These are phyloP conservation scores for Dicycla oo DNA, from an alignment of 2,888 invertebrate genomes.

Conservation along the genomic window DNA sequence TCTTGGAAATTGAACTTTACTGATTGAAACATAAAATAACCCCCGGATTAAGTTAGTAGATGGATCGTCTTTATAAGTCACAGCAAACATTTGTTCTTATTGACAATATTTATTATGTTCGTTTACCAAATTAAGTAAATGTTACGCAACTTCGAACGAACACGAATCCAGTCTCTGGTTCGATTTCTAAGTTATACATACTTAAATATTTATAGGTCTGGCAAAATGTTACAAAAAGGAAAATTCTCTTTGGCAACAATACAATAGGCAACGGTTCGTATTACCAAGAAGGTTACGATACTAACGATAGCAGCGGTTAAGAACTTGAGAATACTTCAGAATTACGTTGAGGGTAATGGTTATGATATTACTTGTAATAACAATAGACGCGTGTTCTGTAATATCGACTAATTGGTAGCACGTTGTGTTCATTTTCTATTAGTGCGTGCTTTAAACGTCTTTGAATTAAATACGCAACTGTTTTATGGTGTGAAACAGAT, in stretches of 20 bases:
- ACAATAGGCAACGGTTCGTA: conserved; percentile 33
- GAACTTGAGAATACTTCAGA: conserved; percentile 43
- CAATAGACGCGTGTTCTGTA: conserved; percentile 34
- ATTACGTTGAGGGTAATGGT: conserved; percentile 21
- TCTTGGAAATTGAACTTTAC: too few relatives aligned
- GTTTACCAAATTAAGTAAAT: conserved; percentile 24
- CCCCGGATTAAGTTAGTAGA: background rate
- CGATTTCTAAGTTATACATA: conserved; percentile 21
- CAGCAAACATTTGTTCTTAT: conserved; percentile 12
- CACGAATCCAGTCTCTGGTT: conserved; percentile 11
- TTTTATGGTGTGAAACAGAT: conserved; percentile 34
- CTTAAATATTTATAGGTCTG: conserved; percentile 42
- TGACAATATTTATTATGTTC: background rate
- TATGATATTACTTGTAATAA: conserved; percentile 48
- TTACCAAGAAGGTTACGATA: conserved; percentile 49
- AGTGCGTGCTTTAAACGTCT: conserved; percentile 13
- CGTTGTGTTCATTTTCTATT: conserved; percentile 37
- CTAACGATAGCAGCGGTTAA: conserved; percentile 29
- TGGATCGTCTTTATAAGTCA: background rate
- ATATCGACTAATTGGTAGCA: conserved; percentile 36
- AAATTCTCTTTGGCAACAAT: conserved; percentile 42
- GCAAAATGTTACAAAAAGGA: conserved; percentile 33
- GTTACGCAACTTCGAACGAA: conserved; percentile 29
- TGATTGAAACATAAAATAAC: too few relatives aligned
- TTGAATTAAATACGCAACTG: conserved; percentile 20